phyloP scores from a whole-genome alignment of 92 coral and sea anemone genomes.

The Umimayanthus kanabou region DNA sequence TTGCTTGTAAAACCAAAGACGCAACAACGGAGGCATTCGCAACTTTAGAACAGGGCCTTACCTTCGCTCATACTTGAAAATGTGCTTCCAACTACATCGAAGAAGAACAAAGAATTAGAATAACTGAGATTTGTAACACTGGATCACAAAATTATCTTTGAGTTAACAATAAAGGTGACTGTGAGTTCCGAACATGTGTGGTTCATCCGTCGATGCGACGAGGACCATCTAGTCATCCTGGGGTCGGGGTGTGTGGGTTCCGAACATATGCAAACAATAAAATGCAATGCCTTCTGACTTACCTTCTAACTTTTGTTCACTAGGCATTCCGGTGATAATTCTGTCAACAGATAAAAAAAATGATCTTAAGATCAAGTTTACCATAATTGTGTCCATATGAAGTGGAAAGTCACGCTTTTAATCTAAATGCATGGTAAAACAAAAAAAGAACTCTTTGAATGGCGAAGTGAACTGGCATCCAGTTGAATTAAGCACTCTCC shows the following conservation, averaged over 20 bases:
- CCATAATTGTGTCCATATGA: too few species aligned
- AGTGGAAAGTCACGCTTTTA: too few species aligned
- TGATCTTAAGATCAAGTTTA: background rate
- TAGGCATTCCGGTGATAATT: slow-evolving; percentile 70
- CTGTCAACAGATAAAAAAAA: slow-evolving; percentile 40
- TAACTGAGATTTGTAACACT: background rate
- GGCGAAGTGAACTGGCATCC: background rate
- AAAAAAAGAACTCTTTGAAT: too few species aligned
- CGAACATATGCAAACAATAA: background rate
- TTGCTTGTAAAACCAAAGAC: too few species aligned
- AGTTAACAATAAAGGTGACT: too few species aligned
- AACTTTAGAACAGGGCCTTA: background rate
- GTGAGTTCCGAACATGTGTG: background rate
- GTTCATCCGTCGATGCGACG: too few species aligned
- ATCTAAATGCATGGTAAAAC: too few species aligned
- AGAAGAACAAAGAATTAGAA: background rate
- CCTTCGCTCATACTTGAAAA: slow-evolving; percentile 44
- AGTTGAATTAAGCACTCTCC: background rate
- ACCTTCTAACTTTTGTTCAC: slow-evolving; percentile 80
- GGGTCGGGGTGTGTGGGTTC: too few species aligned
- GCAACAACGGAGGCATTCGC: background rate
- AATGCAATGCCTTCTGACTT: background rate
- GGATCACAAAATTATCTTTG: background rate
- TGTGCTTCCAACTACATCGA: slow-evolving; percentile 12
- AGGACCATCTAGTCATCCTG: too few species aligned